Percentiles rank a stretch among this genome's conserved stretches.
These are phyloP conservation scores for Sceliomorpha sp. DNA, from an alignment of 2,888 invertebrate genomes.

Conservation along the genomic window DNA sequence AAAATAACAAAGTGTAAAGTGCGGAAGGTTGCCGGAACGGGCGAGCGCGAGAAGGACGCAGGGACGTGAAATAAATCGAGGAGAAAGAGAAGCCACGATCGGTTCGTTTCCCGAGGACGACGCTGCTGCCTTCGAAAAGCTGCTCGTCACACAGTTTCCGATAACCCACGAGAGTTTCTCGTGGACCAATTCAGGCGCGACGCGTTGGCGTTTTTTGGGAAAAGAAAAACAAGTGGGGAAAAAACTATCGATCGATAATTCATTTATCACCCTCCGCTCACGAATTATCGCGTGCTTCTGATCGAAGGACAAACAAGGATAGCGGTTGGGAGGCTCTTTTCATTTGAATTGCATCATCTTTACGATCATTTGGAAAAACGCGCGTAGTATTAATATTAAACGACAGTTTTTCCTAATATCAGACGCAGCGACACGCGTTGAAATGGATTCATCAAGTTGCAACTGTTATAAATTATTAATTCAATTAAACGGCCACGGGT, in stretches of 20 bases:
- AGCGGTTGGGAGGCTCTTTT: slow-evolving; percentile 1
- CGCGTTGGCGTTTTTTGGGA: background rate
- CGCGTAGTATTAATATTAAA: too few species aligned
- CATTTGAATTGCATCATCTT: too few species aligned
- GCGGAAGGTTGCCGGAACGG: too few species aligned
- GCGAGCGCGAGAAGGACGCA: slow-evolving; percentile 15
- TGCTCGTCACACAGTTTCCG: slow-evolving; percentile 30
- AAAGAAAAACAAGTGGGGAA: slow-evolving; percentile 5
- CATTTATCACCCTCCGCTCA: slow-evolving; percentile 21
- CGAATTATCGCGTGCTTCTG: slow-evolving; percentile 5
- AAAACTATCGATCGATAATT: slow-evolving; percentile 34
- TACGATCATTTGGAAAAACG: too few species aligned
- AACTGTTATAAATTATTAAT: too few species aligned
- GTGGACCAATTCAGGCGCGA: slow-evolving; percentile 27
- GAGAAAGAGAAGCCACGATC: slow-evolving; percentile 17
- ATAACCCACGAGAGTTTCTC: slow-evolving; percentile 38
- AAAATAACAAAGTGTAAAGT: too few species aligned
- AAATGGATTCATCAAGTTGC: too few species aligned
- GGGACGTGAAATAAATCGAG: slow-evolving; percentile 7
- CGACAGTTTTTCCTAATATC: too few species aligned
- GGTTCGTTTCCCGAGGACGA: too few species aligned
- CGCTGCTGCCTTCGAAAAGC: slow-evolving; percentile 28
- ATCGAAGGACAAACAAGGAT: slow-evolving; percentile 2
- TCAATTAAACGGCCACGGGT: too few species aligned
- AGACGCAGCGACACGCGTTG: too few species aligned